phyloP scores from a whole-genome alignment of 2,113 vertebrate genomes.

The Siniperca chuatsi region DNA sequence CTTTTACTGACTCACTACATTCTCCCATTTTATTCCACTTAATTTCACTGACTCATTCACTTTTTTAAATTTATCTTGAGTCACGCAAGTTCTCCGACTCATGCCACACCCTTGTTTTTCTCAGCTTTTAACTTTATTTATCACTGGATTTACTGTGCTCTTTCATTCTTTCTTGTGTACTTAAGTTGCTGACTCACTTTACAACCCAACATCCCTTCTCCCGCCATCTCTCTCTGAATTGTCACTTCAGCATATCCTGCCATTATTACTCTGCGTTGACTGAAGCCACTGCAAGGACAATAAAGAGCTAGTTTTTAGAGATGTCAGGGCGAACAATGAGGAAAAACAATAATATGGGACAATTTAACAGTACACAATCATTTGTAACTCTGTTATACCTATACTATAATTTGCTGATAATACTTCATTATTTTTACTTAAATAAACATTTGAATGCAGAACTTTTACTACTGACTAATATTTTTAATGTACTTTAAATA shows the following conservation, averaged over 20 bases:
- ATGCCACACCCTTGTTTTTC: conserved; percentile 21
- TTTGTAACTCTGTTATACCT: background rate
- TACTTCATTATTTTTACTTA: background rate
- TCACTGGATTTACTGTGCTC: background rate
- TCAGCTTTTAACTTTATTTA: background rate
- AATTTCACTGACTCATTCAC: conserved; percentile 49
- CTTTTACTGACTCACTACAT: conserved; percentile 36
- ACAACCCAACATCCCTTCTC: background rate
- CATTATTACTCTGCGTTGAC: conserved; percentile 24
- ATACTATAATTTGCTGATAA: background rate
- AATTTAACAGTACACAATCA: background rate
- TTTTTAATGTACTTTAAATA: background rate
- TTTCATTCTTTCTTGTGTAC: background rate
- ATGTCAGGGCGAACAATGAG: background rate
- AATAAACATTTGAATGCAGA: no score
- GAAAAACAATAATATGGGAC: background rate
- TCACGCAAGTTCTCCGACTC: conserved; percentile 27
- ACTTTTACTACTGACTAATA: no score
- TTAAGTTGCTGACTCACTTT: conserved; percentile 10
- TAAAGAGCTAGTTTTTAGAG: background rate
- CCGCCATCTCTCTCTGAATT: background rate
- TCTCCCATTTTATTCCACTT: conserved; percentile 3
- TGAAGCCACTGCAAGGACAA: conserved; percentile 10
- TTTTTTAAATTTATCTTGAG: conserved; percentile 1
- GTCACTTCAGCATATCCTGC: conserved; percentile 10